phyloP scores from a whole-genome alignment of 1,140 invertebrate genomes.

The Callitettix versicolor region DNA sequence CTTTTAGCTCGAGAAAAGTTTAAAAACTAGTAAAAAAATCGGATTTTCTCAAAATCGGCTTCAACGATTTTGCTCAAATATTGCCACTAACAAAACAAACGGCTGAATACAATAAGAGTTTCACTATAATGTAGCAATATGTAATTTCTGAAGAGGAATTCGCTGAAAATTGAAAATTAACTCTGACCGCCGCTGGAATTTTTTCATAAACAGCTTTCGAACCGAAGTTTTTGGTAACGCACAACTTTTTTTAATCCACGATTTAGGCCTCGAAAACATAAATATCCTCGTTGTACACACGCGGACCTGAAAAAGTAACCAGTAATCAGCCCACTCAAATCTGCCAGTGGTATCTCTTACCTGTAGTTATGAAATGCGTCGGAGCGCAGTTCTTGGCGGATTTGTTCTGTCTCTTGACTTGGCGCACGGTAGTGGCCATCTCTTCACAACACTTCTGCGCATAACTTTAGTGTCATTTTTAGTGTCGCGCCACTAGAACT shows the following conservation, averaged over 20 bases:
- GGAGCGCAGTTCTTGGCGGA: slow-evolving; percentile 3
- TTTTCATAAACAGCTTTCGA: neutral
- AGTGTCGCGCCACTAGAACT: too few relatives aligned
- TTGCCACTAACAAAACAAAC: too few relatives aligned
- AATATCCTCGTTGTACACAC: neutral
- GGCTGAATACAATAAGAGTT: too few relatives aligned
- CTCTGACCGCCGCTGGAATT: neutral
- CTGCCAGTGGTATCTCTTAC: neutral
- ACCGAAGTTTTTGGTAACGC: neutral
- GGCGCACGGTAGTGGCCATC: slow-evolving; percentile 20
- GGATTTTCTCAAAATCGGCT: too few relatives aligned
- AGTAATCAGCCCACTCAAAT: neutral
- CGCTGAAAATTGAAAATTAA: neutral
- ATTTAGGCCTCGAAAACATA: neutral
- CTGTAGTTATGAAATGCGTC: slow-evolving; percentile 8
- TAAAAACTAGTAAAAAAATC: too few relatives aligned
- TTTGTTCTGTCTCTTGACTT: slow-evolving; percentile 21
- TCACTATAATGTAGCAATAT: too few relatives aligned
- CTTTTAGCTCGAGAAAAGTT: too few relatives aligned
- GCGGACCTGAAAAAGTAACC: neutral
- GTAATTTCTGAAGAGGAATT: too few relatives aligned
- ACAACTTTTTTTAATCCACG: neutral
- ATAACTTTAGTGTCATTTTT: too few relatives aligned
- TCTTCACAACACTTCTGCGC: too few relatives aligned
- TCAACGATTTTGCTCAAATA: too few relatives aligned